Conservation (phyloP, 1,140 invertebrate species). For the Hylyphantes graminicola region DNA sequence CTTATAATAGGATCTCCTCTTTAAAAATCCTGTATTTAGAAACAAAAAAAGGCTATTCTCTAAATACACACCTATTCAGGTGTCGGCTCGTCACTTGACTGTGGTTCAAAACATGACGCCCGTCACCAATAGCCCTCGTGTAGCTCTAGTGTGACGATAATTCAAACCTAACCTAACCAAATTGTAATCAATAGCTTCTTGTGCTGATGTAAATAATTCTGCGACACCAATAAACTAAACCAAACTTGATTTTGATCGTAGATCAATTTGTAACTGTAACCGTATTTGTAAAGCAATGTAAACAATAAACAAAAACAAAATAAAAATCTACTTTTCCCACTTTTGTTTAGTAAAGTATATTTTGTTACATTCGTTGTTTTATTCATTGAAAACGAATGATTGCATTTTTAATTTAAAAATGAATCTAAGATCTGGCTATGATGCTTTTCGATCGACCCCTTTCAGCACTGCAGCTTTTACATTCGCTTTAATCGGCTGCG, state of each 20-base stretch:
- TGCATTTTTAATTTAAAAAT: constrained; percentile 1
- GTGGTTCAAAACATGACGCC: too few relatives aligned
- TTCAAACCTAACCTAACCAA: too few relatives aligned
- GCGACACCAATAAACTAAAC: not conserved
- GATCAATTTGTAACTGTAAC: not conserved
- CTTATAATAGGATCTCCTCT: too few relatives aligned
- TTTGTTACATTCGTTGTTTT: too few relatives aligned
- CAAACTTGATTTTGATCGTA: not conserved
- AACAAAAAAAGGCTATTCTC: too few relatives aligned
- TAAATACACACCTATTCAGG: too few relatives aligned
- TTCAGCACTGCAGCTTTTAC: constrained; percentile 18
- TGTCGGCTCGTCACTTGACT: too few relatives aligned
- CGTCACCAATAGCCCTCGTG: too few relatives aligned
- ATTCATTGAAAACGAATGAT: not conserved
- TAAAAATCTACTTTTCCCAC: not conserved
- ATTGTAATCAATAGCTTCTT: too few relatives aligned
- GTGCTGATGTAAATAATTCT: too few relatives aligned
- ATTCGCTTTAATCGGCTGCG: constrained; percentile 65
- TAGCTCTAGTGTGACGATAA: too few relatives aligned
- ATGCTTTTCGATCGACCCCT: constrained; percentile 29
- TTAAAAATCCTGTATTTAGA: too few relatives aligned
- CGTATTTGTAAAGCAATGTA: not conserved
- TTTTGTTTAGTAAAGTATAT: not conserved
- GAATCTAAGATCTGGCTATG: constrained; percentile 17
- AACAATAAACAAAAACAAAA: constrained; percentile 7